Base-by-base conservation (phyloP, 2,797 vertebrate genomes). In the Chloroceryle inda region DNA sequence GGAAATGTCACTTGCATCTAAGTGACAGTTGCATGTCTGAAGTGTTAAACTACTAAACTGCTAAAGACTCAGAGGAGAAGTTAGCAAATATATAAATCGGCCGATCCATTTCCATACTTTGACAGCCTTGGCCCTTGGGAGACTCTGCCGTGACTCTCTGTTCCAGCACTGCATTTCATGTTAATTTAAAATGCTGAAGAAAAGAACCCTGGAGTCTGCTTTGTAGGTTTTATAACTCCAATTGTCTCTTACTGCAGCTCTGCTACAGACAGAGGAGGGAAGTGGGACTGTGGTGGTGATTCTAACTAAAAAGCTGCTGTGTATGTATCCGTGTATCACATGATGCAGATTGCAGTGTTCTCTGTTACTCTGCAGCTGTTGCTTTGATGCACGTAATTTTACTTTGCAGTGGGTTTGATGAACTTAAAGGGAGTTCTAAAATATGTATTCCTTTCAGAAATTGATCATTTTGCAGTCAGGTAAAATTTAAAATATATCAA, bases 41-140 rank as follows among this genome's bases (percentile, higher is more conserved):
- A 73, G 85, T 78, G 63, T 81, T 94, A 94, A 96, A 69, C 59
- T 69, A 73, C 69, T 81, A 35, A 35, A 55, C 82, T 4, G 13
- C 56, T 82, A 20, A 95, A 89, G 85, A 69, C 92, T 94, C 29
- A 0, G 58, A 91, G 87, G 78, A 92, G 85, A 92, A 94, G 91
- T 76, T 88, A 74, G 55, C 73, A 95, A 94, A 94, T 81, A 38
- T 1, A 84, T 79, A 97, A 85, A 95, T 94, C 92, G 93, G 44
- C 58, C 76, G 79, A 73, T 87, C 83, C 77, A 85, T 96, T 96
- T 92, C 94, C 52, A 29, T 92, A 58, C 80, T 93, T 61, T 71
- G 94, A 55, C 82, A 84, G 67, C 21, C 69, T 56, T 52, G 63
- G 67, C 88, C 67, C 85, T 58, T 82, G 93, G 79, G 88, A 93